These are phyloP conservation scores for Miniopterus natalensis DNA, from an alignment of 2,113 vertebrate genomes.

Conservation along the genomic window DNA sequence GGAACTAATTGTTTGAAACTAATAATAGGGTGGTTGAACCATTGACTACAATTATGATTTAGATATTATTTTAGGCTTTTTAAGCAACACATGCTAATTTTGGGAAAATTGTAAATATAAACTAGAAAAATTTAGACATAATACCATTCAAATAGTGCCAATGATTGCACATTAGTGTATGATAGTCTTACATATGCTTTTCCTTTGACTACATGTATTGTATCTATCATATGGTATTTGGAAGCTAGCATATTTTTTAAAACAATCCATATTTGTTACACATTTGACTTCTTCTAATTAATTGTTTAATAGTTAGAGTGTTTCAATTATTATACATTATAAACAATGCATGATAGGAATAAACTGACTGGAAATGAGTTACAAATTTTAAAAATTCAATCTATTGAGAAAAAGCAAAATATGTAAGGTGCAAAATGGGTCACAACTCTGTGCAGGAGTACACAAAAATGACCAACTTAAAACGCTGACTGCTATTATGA, in stretches of 20 bases:
- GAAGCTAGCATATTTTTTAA: background rate
- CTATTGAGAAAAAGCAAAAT: background rate
- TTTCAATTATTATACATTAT: conserved; percentile 41
- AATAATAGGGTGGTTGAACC: background rate
- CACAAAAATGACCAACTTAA: background rate
- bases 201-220: background rate
- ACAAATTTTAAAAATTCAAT: conserved; percentile 12
- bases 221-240: background rate
- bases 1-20: background rate
- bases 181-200: background rate
- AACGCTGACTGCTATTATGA: background rate
- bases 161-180: background rate
- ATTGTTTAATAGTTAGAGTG: background rate
- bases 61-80: background rate
- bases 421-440: background rate
- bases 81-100: background rate
- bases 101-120: conserved; percentile 38
- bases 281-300: conserved; percentile 40
- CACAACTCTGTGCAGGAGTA: background rate
- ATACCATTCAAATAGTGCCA: background rate
- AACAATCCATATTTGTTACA: background rate
- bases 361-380: conserved; percentile 1
- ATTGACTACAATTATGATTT: background rate
- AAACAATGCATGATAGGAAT: background rate
- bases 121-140: background rate